Conservation (phyloP, 2,113 vertebrate genomes). For the Ceyx melanurus region DNA sequence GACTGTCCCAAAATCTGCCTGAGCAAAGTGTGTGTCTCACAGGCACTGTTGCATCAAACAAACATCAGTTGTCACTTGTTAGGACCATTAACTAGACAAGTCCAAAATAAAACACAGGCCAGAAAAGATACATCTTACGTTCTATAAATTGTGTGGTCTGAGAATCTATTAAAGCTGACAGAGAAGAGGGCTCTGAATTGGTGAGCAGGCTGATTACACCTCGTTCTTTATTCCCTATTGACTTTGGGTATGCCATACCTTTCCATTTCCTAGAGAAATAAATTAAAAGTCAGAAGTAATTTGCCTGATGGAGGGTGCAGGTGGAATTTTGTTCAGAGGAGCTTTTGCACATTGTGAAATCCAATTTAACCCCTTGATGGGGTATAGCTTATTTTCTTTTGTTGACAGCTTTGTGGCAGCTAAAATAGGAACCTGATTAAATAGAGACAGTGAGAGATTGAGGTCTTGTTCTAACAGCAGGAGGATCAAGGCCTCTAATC, state of each 20-base stretch:
- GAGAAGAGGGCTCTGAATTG: slow-evolving; percentile 83
- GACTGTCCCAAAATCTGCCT: background rate
- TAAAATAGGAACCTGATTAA: slow-evolving; percentile 96
- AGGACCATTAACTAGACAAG: slow-evolving; percentile 80
- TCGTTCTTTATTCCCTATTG: slow-evolving; percentile 89
- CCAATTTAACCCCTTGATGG: slow-evolving; percentile 92
- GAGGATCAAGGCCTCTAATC: slow-evolving; percentile 95
- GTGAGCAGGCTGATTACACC: slow-evolving; percentile 91
- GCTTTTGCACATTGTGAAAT: slow-evolving; percentile 85
- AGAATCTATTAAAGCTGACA: slow-evolving; percentile 96
- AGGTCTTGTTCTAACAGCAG: slow-evolving; percentile 96
- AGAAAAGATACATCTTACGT: slow-evolving; percentile 84
- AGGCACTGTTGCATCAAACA: slow-evolving; percentile 49
- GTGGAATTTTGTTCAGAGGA: slow-evolving; percentile 83
- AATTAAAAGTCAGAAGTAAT: slow-evolving; percentile 99
- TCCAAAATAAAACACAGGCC: slow-evolving; percentile 76
- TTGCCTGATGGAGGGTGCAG: slow-evolving; percentile 95
- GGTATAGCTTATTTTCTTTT: slow-evolving; percentile 89
- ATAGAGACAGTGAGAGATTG: slow-evolving; percentile 97
- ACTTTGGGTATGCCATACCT: slow-evolving; percentile 95
- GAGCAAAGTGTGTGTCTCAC: background rate
- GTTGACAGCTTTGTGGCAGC: slow-evolving; percentile 94
- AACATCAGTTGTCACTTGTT: slow-evolving; percentile 86
- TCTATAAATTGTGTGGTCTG: slow-evolving; percentile 89
- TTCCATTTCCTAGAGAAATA: slow-evolving; percentile 99